Conservation (phyloP, 2,888 invertebrate species). For the Celastrina argiolus region DNA sequence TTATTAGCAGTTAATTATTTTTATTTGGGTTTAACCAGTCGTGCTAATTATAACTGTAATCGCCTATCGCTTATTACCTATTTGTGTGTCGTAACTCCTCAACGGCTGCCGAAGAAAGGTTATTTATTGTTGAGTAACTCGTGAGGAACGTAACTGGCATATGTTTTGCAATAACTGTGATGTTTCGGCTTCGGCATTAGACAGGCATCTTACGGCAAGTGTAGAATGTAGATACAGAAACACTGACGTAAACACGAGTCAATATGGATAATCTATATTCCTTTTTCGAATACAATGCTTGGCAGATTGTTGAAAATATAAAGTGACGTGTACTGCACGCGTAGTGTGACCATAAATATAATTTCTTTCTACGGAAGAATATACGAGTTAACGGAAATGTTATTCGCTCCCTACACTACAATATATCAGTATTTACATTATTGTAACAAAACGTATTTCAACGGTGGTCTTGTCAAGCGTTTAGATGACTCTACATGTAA, state of each 20-base stretch:
- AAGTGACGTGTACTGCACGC: too few relatives aligned
- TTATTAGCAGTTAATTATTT: slow-evolving; percentile 14
- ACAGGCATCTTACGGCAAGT: neutral
- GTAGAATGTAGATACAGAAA: neutral
- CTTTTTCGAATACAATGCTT: too few relatives aligned
- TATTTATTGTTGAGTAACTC: slow-evolving; percentile 1
- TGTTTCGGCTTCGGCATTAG: neutral
- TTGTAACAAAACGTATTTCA: too few relatives aligned
- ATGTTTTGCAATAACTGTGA: slow-evolving; percentile 1
- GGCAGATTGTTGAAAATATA: neutral
- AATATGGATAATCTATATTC: neutral
- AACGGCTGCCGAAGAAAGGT: slow-evolving; percentile 12
- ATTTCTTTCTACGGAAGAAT: too few relatives aligned
- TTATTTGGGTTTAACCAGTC: slow-evolving; percentile 19
- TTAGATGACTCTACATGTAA: too few relatives aligned
- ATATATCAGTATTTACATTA: too few relatives aligned
- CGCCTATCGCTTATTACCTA: neutral
- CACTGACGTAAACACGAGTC: neutral
- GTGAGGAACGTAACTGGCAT: slow-evolving; percentile 12
- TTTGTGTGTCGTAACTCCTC: neutral
- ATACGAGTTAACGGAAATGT: too few relatives aligned
- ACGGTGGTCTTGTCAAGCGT: too few relatives aligned
- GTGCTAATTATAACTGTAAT: neutral
- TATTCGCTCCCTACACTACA: too few relatives aligned
- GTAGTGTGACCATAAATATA: too few relatives aligned